phyloP scores from a whole-genome alignment of 2,113 vertebrate species.

The Candoia aspera region DNA sequence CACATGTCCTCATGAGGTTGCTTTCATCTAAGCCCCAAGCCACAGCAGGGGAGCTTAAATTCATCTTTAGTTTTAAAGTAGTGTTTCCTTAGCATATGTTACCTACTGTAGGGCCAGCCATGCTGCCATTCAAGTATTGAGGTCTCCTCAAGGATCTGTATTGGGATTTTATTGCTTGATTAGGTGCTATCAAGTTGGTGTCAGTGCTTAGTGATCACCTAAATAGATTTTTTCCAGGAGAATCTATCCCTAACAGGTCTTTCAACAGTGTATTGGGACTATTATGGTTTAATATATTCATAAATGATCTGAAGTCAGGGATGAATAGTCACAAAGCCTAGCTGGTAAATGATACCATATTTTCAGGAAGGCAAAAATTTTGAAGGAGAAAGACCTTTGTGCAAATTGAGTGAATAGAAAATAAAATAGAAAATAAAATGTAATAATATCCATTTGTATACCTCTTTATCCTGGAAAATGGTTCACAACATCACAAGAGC shows the following conservation, averaged over 20 bases:
- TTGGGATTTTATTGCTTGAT: too few species aligned
- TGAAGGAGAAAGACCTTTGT: neutral
- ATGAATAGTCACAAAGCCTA: neutral
- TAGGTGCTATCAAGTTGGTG: too few species aligned
- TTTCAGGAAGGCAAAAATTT: neutral
- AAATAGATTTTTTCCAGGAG: too few species aligned
- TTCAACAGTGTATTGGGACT: neutral
- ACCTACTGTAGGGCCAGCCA: too few species aligned
- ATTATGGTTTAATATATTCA: neutral
- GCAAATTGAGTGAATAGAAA: neutral
- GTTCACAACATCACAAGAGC: neutral
- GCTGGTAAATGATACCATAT: neutral
- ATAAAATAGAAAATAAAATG: neutral
- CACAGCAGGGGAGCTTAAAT: too few species aligned
- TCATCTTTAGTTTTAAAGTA: too few species aligned
- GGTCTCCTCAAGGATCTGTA: too few species aligned
- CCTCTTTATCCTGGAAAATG: neutral
- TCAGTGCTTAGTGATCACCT: too few species aligned
- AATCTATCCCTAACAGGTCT: neutral
- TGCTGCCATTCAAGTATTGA: too few species aligned
- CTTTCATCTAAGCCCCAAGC: too few species aligned
- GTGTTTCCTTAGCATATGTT: too few species aligned
- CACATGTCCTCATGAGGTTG: too few species aligned
- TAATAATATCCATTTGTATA: neutral
- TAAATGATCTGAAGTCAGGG: neutral